phyloP scores from a whole-genome alignment of 2,113 vertebrate species.

The Gila orcuttii region DNA sequence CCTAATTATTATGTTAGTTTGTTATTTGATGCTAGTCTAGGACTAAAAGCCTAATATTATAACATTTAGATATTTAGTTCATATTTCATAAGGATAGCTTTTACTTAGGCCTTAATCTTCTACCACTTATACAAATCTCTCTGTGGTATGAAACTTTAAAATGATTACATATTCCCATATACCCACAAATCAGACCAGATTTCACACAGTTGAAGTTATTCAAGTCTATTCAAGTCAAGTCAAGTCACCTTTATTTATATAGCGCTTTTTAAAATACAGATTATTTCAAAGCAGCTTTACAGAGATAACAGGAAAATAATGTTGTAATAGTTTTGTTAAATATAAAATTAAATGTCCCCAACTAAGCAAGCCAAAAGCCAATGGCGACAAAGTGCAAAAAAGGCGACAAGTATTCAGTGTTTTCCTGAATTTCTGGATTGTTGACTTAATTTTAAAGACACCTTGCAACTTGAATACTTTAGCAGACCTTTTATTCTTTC shows the following conservation, averaged over 20 bases:
- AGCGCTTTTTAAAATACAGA: too few species aligned
- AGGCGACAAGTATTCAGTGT: background rate
- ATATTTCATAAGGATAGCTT: conserved; percentile 15
- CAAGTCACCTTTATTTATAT: too few species aligned
- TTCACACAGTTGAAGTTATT: background rate
- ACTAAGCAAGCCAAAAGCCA: too few species aligned
- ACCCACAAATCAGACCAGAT: background rate
- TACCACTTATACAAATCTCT: conserved; percentile 18
- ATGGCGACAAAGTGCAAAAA: too few species aligned
- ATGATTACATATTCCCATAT: background rate
- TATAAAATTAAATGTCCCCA: too few species aligned
- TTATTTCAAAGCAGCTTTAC: too few species aligned
- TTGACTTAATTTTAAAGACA: background rate
- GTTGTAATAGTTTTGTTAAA: too few species aligned
- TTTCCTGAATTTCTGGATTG: background rate
- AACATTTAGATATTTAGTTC: background rate
- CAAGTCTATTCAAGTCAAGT: background rate
- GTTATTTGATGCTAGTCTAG: background rate
- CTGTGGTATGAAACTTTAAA: conserved; percentile 1
- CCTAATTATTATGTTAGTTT: conserved; percentile 37
- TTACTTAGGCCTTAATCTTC: background rate
- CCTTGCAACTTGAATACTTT: too few species aligned
- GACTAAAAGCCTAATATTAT: background rate
- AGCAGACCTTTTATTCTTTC: too few species aligned
- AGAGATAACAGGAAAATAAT: too few species aligned